Evolutionary conservation across 1,140 invertebrate genomes (phyloP).

Genomic region (Limonius californicus): DNA sequence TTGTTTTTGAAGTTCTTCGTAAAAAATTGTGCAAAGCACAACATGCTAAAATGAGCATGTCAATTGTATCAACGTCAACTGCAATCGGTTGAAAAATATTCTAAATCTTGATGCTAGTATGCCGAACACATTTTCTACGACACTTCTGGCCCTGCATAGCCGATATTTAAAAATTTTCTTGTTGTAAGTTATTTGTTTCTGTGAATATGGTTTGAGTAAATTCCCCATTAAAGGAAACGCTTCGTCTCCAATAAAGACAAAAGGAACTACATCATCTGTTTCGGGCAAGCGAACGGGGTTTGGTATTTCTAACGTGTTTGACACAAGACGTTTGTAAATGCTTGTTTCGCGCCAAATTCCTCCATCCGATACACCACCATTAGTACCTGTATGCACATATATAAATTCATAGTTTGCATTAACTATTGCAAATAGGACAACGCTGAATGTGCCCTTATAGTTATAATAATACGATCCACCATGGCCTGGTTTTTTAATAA

Average conservation of each 20-base stretch:
- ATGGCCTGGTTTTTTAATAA: constrained; percentile 21
- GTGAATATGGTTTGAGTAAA: constrained; percentile 48
- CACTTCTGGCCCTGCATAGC: not conserved
- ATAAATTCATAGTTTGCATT: too few species aligned
- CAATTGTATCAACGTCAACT: constrained; percentile 32
- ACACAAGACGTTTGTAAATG: constrained; percentile 25
- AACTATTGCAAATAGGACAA: constrained; percentile 43
- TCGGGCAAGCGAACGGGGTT: constrained; percentile 28
- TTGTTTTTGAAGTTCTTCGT: not conserved
- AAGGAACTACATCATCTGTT: constrained; percentile 33
- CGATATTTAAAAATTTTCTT: not conserved
- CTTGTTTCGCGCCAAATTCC: constrained; percentile 31
- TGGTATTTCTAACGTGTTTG: constrained; percentile 33
- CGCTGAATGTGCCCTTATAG: constrained; percentile 45
- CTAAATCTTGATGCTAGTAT: constrained; percentile 39
- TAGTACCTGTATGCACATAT: too few species aligned
- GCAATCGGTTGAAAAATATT: constrained; percentile 38
- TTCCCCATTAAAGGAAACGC: constrained; percentile 46
- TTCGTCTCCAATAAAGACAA: constrained; percentile 48
- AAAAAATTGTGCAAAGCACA: constrained; percentile 28
- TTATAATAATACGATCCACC: constrained; percentile 41
- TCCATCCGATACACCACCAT: constrained; percentile 29
- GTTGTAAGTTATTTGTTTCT: constrained; percentile 15
- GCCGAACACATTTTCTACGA: constrained; percentile 41
- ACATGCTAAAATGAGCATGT: constrained; percentile 33